These are phyloP conservation scores for Takifugu bimaculatus DNA, from an alignment of 2,113 vertebrate species.

Conservation along the genomic window DNA sequence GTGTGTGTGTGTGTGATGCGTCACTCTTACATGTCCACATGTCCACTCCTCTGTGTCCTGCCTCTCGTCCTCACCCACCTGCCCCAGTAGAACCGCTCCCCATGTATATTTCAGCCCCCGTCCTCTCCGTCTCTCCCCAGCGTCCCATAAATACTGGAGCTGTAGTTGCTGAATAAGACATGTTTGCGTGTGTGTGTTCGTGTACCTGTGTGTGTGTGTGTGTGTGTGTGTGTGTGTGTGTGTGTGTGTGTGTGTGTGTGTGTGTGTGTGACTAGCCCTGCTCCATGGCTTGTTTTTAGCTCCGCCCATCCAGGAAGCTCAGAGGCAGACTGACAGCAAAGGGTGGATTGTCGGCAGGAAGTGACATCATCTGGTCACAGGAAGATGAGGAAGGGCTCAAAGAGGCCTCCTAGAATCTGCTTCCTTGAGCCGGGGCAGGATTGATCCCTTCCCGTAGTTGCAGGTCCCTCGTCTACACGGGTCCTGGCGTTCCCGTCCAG, in stretches of 20 bases:
- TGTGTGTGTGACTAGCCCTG: constrained; percentile 6
- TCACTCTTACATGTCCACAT: constrained; percentile 25
- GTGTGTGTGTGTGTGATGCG: constrained; percentile 11
- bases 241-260: constrained; percentile 38
- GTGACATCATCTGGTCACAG: too few species aligned
- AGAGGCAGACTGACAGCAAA: too few species aligned
- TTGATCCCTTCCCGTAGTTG: too few species aligned
- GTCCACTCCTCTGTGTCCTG: constrained; percentile 20
- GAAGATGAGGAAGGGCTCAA: too few species aligned
- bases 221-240: constrained; percentile 48
- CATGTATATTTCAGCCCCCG: constrained; percentile 77
- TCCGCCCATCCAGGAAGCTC: not conserved
- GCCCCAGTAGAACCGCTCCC: constrained; percentile 73
- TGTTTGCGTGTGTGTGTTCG: constrained; percentile 68
- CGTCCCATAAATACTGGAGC: constrained; percentile 82
- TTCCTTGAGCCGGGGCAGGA: too few species aligned
- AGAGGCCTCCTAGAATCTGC: too few species aligned
- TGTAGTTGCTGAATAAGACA: constrained; percentile 82
- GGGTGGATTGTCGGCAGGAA: too few species aligned
- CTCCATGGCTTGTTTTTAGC: constrained; percentile 20
- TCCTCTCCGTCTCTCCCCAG: constrained; percentile 73
- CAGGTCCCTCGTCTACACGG: too few species aligned
- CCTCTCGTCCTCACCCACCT: constrained; percentile 38
- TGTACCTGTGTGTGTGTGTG: constrained; percentile 31
- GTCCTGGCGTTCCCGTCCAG: too few species aligned